Conservation (phyloP, 1,140 invertebrate genomes). For the Aleiodes sp. region DNA sequence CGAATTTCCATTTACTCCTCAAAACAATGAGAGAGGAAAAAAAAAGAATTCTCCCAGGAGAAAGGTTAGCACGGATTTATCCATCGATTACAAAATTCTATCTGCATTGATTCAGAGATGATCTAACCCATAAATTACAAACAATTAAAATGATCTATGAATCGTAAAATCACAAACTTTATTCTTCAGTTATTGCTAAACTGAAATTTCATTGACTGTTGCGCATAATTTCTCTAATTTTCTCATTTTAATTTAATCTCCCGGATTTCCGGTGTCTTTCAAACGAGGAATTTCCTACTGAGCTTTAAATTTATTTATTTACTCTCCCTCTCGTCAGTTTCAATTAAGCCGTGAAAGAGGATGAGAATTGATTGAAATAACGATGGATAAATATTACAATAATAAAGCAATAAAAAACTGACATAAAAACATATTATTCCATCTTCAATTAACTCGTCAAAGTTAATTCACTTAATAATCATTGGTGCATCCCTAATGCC, state of each 20-base stretch:
- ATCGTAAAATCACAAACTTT: conserved; percentile 7
- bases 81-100: not conserved
- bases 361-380: too few species aligned
- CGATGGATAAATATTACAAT: too few species aligned
- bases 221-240: not conserved
- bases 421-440: too few species aligned
- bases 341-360: not conserved
- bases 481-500: too few species aligned
- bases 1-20: not conserved
- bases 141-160: conserved; percentile 9
- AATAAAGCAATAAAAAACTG: too few species aligned
- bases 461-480: too few species aligned
- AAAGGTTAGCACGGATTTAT: not conserved
- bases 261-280: not conserved
- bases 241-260: not conserved
- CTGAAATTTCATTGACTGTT: too few species aligned
- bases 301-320: not conserved
- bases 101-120: not conserved
- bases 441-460: too few species aligned
- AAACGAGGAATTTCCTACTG: conserved; percentile 7
- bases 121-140: not conserved
- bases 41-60: not conserved
- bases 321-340: not conserved
- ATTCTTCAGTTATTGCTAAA: not conserved
- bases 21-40: too few species aligned